These are phyloP conservation scores for Labeo calbasu DNA, from an alignment of 2,797 vertebrate genomes.

Conservation along the genomic window DNA sequence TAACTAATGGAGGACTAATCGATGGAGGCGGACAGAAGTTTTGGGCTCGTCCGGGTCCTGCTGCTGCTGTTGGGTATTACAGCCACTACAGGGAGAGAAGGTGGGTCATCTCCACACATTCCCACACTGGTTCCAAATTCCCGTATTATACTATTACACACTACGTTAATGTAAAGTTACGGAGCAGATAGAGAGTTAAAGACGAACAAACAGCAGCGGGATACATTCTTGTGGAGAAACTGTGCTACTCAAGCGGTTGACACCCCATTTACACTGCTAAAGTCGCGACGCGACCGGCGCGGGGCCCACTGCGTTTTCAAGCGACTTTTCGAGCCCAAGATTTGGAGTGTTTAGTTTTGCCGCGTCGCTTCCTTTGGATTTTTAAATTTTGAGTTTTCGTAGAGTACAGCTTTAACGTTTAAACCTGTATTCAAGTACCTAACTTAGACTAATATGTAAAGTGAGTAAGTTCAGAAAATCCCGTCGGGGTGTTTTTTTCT, in stretches of 20 bases:
- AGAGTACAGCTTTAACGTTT: not conserved
- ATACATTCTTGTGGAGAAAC: not conserved
- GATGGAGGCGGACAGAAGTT: slow-evolving; percentile 82
- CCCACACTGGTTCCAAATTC: not conserved
- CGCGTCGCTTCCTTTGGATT: not conserved
- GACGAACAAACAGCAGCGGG: not conserved
- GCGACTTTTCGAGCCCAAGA: not conserved
- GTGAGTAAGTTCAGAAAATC: not conserved
- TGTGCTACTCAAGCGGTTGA: not conserved
- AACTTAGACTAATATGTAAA: not conserved
- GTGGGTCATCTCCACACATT: slow-evolving; percentile 71
- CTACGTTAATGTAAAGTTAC: not conserved
- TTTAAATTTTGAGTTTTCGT: not conserved
- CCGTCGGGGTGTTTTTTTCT: slow-evolving; percentile 13
- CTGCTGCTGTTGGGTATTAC: slow-evolving; percentile 71
- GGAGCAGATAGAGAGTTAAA: not conserved
- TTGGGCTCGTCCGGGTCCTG: slow-evolving; percentile 74
- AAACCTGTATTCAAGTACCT: not conserved
- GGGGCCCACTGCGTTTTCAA: not conserved
- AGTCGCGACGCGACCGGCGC: slow-evolving; percentile 10
- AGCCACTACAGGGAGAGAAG: slow-evolving; percentile 77
- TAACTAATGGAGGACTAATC: slow-evolving; percentile 70
- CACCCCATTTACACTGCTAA: not conserved
- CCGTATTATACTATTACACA: not conserved
- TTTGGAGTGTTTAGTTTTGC: not conserved